phyloP scores from a whole-genome alignment of 2,888 invertebrate species.

The Drosophila borborema region DNA sequence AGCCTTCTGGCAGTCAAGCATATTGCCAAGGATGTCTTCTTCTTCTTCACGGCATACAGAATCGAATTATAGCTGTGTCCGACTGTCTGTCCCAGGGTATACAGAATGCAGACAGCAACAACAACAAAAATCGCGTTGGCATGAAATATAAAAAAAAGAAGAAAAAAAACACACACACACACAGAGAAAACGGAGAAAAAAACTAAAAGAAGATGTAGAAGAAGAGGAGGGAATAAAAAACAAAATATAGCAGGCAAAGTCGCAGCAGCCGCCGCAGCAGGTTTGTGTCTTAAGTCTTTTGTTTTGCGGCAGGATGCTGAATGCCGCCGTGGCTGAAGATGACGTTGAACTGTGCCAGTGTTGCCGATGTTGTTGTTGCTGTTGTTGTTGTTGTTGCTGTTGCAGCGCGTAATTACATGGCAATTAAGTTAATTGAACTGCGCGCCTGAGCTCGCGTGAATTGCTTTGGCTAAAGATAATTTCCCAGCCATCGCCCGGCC shows the following conservation, averaged over 20 bases:
- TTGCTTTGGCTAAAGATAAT: constrained; percentile 54
- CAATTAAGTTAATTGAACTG: constrained; percentile 85
- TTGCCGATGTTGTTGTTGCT: constrained; percentile 19
- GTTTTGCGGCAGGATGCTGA: constrained; percentile 72
- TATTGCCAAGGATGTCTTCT: not conserved
- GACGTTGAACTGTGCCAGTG: constrained; percentile 43
- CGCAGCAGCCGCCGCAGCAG: constrained; percentile 46
- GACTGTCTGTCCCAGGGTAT: not conserved
- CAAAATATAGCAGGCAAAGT: constrained; percentile 19
- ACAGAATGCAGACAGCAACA: constrained; percentile 34
- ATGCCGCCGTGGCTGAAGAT: constrained; percentile 49
- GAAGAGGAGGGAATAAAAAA: constrained; percentile 5
- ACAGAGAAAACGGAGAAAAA: constrained; percentile 15
- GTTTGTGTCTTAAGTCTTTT: constrained; percentile 82
- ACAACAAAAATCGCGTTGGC: constrained; percentile 16
- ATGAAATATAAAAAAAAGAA: constrained; percentile 14
- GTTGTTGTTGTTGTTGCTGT: constrained; percentile 27
- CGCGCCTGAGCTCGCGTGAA: constrained; percentile 75
- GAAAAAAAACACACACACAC: too few species aligned
- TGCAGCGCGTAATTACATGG: constrained; percentile 82
- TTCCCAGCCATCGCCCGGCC: constrained; percentile 7
- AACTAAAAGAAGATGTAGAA: not conserved
- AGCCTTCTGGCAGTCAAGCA: not conserved
- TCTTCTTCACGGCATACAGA: not conserved
- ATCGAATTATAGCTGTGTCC: not conserved